Base-by-base conservation (phyloP, 2,797 vertebrate species). In the Discoglossus pictus region DNA sequence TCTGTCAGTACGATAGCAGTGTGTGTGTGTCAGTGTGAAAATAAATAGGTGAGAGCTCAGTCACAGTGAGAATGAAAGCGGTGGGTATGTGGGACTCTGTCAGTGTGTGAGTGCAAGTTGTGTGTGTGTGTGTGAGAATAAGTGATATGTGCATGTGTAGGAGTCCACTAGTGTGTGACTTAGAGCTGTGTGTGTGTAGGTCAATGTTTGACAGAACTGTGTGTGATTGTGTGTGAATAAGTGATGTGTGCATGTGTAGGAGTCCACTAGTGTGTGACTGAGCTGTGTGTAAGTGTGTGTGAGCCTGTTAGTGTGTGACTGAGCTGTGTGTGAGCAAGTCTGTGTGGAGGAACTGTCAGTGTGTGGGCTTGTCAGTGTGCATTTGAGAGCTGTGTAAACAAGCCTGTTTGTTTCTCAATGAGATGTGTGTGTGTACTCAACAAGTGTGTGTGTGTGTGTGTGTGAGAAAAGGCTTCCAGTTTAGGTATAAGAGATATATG, bases 281-380 rank as follows among this genome's bases (percentile, higher is more conserved):
- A 47, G 44, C 21, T 18, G 2, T 4, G 20, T n/a, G 43, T 18
- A 18, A 10, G 65, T 11, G 38, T 6, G 4, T 8, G 10, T 6
- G 6, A 31, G 39, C 21, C 36, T 16, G 16, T n/a, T 18, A 24
- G 52, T 7, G 40, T 24, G 43, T 31, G 43, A 51, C 38, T 21
- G 4, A 20, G 23, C 46, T 21, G 44, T 47, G 42, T 40, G 21
- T 5, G 20, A 66, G 16, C 46, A 44, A 48, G 51, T 66, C 64
- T 47, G 16, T 10, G 24, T 54, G 35, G n/a, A n/a, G n/a, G n/a
- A n/a, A n/a, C n/a, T n/a, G n/a, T n/a, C n/a, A n/a, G 44, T 47
- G 42, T 40, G 21, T 5, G 20, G 58, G 16, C 46, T 38, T 58
- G 51, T 66, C 64, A 55, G 16, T 10, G 24, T 54, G 35, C n/a